phyloP scores from a whole-genome alignment of 2,888 invertebrate species.

The Chrysopilus asiliformis region DNA sequence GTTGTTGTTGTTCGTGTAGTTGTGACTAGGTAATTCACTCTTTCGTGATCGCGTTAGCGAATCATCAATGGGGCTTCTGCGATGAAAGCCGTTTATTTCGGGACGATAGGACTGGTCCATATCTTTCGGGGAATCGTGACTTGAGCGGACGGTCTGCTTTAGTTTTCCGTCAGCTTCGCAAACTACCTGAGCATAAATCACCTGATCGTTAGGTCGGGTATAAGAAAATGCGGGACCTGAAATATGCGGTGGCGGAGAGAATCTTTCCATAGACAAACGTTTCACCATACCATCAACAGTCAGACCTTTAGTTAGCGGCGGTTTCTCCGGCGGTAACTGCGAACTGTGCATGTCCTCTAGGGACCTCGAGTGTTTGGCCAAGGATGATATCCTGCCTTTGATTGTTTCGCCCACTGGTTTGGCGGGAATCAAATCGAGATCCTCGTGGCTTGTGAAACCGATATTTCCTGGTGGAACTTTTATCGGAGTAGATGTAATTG shows the following conservation, averaged over 20 bases:
- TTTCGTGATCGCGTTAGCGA: neutral
- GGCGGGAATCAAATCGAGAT: conserved; percentile 35
- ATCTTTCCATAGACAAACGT: conserved; percentile 56
- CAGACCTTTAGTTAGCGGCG: conserved; percentile 53
- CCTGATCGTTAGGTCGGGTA: conserved; percentile 46
- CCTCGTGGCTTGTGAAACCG: conserved; percentile 38
- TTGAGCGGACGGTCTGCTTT: conserved; percentile 43
- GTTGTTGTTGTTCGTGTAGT: too few relatives aligned
- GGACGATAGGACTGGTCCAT: conserved; percentile 9
- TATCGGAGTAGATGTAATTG: neutral
- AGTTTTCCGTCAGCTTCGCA: conserved; percentile 32
- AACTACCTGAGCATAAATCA: conserved; percentile 67
- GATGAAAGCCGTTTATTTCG: conserved; percentile 4
- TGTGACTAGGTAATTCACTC: conserved; percentile 12
- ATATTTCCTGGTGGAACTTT: conserved; percentile 41
- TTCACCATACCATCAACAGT: conserved; percentile 67
- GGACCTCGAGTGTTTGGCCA: conserved; percentile 27
- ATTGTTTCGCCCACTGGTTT: conserved; percentile 35
- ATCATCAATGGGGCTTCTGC: conserved; percentile 10
- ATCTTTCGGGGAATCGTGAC: conserved; percentile 24
- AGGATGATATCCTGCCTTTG: conserved; percentile 24
- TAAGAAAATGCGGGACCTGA: conserved; percentile 73
- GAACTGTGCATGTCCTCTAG: conserved; percentile 56
- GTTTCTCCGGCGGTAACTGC: conserved; percentile 53
- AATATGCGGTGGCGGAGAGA: conserved; percentile 54